phyloP scores from a whole-genome alignment of 2,888 invertebrate species.

The Torymus auratus region DNA sequence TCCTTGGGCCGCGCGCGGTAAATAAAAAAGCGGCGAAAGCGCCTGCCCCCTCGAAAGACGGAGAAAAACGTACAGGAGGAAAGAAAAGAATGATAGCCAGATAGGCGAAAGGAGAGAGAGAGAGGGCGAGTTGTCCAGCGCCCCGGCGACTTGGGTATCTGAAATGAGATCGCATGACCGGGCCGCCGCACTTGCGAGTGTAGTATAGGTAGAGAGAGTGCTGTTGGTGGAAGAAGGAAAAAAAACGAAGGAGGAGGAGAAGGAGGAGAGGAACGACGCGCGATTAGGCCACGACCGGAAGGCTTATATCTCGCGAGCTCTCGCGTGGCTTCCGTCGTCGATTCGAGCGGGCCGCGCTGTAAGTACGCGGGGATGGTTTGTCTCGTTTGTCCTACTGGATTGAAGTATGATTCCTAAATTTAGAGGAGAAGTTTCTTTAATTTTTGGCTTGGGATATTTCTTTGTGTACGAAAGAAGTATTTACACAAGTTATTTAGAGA shows the following conservation, averaged over 20 bases:
- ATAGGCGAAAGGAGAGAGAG: conserved; percentile 11
- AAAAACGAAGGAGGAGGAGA: not conserved
- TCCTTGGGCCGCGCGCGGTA: not conserved
- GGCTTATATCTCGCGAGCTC: conserved; percentile 29
- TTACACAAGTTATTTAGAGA: too few relatives aligned
- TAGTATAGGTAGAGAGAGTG: not conserved
- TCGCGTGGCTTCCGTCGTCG: not conserved
- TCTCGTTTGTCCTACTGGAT: conserved; percentile 10
- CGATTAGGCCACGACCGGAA: conserved; percentile 39
- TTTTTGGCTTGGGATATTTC: too few relatives aligned
- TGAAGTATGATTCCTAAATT: too few relatives aligned
- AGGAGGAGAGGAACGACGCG: conserved; percentile 33
- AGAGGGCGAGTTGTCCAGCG: conserved; percentile 39
- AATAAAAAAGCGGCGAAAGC: not conserved
- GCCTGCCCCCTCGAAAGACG: not conserved
- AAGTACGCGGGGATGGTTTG: not conserved
- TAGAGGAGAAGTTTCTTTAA: too few relatives aligned
- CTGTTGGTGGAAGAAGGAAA: too few relatives aligned
- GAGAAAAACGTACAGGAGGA: conserved; percentile 18
- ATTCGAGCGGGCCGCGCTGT: not conserved
- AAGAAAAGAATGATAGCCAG: conserved; percentile 24
- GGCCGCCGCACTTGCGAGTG: conserved; percentile 19
- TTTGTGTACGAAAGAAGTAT: too few relatives aligned
- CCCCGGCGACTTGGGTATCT: conserved; percentile 58
- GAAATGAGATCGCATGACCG: conserved; percentile 63